These are phyloP conservation scores for Hyles vespertilio DNA, from an alignment of 1,140 invertebrate species.

Conservation along the genomic window DNA sequence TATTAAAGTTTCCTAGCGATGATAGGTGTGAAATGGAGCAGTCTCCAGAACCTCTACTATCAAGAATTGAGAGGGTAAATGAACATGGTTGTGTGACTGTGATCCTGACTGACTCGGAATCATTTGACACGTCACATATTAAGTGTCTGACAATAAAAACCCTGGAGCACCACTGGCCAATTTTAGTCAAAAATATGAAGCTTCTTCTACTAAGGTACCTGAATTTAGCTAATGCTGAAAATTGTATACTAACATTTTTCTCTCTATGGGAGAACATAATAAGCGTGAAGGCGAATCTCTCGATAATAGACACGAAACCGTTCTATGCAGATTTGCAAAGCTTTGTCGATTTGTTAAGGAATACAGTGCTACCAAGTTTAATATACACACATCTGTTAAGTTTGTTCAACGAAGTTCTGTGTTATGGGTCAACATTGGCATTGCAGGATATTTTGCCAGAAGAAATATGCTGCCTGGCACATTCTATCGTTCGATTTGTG, in stretches of 20 bases:
- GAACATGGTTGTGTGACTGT: conserved; percentile 80
- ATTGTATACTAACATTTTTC: conserved; percentile 87
- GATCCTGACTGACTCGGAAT: conserved; percentile 84
- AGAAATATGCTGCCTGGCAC: conserved; percentile 90
- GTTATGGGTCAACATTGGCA: conserved; percentile 92
- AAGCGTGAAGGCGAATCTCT: conserved; percentile 92
- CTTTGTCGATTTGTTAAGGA: conserved; percentile 84
- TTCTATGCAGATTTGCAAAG: conserved; percentile 90
- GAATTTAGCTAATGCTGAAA: conserved; percentile 78
- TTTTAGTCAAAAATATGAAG: conserved; percentile 82
- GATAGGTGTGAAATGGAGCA: conserved; percentile 40
- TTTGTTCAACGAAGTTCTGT: conserved; percentile 91
- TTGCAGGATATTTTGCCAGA: conserved; percentile 90
- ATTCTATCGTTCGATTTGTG: conserved; percentile 88
- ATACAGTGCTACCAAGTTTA: conserved; percentile 83
- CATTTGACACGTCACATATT: conserved; percentile 86
- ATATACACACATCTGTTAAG: conserved; percentile 90
- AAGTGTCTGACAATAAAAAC: conserved; percentile 91
- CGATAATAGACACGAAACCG: conserved; percentile 90
- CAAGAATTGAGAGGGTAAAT: conserved; percentile 60
- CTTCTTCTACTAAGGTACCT: conserved; percentile 75
- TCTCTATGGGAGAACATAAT: conserved; percentile 93
- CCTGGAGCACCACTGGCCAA: conserved; percentile 88
- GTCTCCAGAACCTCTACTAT: conserved; percentile 47
- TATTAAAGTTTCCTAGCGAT: conserved; percentile 52